Conservation (phyloP, 1,140 invertebrate genomes). For the Drosophila lacertosa region DNA sequence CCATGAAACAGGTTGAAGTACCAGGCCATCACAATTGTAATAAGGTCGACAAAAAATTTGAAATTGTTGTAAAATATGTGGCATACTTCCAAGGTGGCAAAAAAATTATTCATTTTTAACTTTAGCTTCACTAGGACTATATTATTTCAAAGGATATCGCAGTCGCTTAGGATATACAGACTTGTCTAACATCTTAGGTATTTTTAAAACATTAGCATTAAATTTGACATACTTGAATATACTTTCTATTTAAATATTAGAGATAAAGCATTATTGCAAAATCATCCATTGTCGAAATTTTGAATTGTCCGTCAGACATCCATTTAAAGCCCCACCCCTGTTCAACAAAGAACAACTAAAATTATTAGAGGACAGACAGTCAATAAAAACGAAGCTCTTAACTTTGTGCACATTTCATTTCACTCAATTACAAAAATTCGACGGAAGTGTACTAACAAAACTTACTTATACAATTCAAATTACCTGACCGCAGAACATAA, state of each 20-base stretch:
- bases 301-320: conserved; percentile 36
- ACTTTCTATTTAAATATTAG: too few relatives aligned
- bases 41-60: too few relatives aligned
- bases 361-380: conserved; percentile 18
- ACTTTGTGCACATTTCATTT: conserved; percentile 47
- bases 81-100: too few relatives aligned
- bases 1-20: too few relatives aligned
- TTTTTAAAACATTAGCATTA: too few relatives aligned
- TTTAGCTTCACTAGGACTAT: too few relatives aligned
- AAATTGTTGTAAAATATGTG: too few relatives aligned
- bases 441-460: conserved; percentile 32
- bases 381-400: conserved; percentile 33
- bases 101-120: too few relatives aligned
- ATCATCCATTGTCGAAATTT: conserved; percentile 34
- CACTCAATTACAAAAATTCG: conserved; percentile 46
- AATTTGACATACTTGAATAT: conserved; percentile 41
- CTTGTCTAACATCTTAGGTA: too few relatives aligned
- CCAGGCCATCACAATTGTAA: too few relatives aligned
- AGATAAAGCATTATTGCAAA: conserved; percentile 59
- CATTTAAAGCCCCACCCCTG: conserved; percentile 8
- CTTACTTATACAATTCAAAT: conserved; percentile 62
- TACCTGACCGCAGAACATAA: conserved; percentile 18
- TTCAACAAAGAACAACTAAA: conserved; percentile 35
- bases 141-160: too few relatives aligned
- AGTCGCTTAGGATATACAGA: too few relatives aligned